Conservation (phyloP, 1,140 invertebrate species). For the Caligus rogercresseyi region DNA sequence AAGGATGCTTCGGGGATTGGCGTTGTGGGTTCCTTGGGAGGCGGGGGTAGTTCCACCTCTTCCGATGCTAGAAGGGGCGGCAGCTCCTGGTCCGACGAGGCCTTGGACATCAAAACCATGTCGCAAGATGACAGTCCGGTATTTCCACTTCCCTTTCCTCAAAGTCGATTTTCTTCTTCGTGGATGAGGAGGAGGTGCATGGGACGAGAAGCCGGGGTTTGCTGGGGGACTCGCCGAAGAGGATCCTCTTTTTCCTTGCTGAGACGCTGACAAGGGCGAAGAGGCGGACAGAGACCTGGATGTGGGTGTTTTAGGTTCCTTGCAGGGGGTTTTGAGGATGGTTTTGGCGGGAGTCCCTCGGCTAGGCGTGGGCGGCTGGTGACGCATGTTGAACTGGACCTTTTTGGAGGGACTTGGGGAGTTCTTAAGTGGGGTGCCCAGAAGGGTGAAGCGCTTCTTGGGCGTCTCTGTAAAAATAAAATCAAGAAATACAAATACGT, state of each 20-base stretch:
- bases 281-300: background rate
- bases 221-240: background rate
- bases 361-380: background rate
- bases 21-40: too few relatives aligned
- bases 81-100: background rate
- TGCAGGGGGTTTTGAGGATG: background rate
- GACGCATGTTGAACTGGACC: background rate
- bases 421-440: background rate
- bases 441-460: too few relatives aligned
- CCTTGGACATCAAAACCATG: background rate
- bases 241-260: background rate
- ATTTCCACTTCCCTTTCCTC: background rate
- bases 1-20: too few relatives aligned
- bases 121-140: background rate
- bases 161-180: background rate
- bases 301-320: background rate
- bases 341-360: background rate
- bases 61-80: background rate
- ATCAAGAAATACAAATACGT: too few relatives aligned
- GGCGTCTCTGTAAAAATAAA: background rate
- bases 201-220: background rate
- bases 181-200: background rate
- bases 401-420: background rate
- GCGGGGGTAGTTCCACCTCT: background rate
- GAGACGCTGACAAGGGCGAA: background rate